Percentiles rank a stretch among this genome's conserved stretches.
phyloP scores from a whole-genome alignment of 2,888 invertebrate species.

The Clitarchus hookeri region DNA sequence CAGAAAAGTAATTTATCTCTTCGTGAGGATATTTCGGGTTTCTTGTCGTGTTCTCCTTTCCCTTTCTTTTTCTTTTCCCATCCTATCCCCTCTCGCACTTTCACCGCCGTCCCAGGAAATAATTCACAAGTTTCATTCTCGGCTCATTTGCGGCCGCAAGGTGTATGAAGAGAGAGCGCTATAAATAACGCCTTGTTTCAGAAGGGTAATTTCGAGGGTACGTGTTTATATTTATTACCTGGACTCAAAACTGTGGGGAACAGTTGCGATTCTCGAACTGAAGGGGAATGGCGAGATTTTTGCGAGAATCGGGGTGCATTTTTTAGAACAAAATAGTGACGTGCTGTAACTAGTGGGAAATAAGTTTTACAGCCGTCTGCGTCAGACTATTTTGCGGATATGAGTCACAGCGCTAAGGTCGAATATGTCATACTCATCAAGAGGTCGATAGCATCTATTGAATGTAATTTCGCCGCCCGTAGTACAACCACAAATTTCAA shows the following conservation, averaged over 20 bases:
- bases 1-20: slow-evolving; percentile 14
- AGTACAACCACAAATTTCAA: no score
- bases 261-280: background rate
- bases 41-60: background rate
- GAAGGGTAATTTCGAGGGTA: background rate
- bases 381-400: no score
- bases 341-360: no score
- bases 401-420: no score
- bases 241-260: background rate
- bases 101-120: slow-evolving; percentile 1
- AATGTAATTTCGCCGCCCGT: no score
- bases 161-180: background rate
- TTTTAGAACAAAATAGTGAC: no score
- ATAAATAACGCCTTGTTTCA: background rate
- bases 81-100: background rate
- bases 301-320: no score
- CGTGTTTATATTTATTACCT: background rate
- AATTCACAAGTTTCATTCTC: slow-evolving; percentile 8
- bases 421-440: no score
- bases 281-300: background rate
- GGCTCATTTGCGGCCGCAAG: background rate
- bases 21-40: background rate
- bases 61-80: background rate
- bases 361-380: no score
- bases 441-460: no score